Base-by-base conservation (phyloP, 2,113 vertebrate genomes). In the Ciconia boyciana region DNA sequence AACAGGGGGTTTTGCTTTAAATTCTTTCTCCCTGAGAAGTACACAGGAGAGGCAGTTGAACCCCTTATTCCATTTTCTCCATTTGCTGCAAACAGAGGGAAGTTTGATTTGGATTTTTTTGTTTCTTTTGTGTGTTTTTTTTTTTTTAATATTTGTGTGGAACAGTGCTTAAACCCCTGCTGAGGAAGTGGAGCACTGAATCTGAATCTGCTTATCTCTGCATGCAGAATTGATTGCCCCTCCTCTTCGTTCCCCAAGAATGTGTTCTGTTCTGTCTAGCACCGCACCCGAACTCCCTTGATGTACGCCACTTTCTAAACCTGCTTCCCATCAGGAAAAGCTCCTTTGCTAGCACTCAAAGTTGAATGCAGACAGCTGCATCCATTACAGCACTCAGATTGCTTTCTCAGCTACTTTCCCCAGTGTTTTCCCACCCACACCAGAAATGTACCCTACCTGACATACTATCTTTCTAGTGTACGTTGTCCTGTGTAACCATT, bases 371-470 rank as follows among this genome's bases (percentile, higher is more conserved):
- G 19, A 29, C 41, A 36, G 55, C 55, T 55, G 41, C 54, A 32
- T 46, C n/a, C 26, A 0, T 60, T 34, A 19, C 54, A 62, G 68
- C 46, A 36, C 68, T 72, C 8, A 4, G n/a, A 34, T 29, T 17
- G 1, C 55, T 43, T 55, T 49, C 66, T 52, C 54, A 62, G 54
- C 60, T 52, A 6, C 83, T 31, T 54, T 81, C 17, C 34, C 68
- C 0, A 1, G 1, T 9, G 2, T 48, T 60, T 52, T 75, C 43
- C 62, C 58, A 16, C 5, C 12, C 14, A 10, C 43, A 36, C 7
- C 74, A 72, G 66, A 24, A 28, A 13, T 21, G 17, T 14, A 26
- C 24, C 34, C 5, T 31, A 17, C 52, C 60, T 60, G 46, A 18
- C 10, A 5, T 34, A 11, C 16, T 39, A 0, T 36, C 22, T 80